Evolutionary conservation across 2,113 vertebrate genomes (phyloP).

Genomic region (Rissa tridactyla): DNA sequence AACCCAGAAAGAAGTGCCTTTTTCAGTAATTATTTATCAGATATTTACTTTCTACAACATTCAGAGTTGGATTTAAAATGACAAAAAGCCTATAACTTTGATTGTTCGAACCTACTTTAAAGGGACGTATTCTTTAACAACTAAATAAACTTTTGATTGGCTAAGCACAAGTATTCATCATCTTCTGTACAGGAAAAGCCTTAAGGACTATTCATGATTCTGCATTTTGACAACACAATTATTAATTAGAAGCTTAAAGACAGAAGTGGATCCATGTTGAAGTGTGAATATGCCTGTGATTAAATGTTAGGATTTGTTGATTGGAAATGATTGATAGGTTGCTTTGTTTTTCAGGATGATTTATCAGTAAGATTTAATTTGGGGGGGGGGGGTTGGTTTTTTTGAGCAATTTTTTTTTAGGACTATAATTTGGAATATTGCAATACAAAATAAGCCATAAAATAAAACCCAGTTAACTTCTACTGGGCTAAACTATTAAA

Average conservation of each 20-base stretch:
- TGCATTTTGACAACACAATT: slow-evolving; percentile 48
- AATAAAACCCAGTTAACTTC: neutral
- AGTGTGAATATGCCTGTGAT: slow-evolving; percentile 28
- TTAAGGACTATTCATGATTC: slow-evolving; percentile 18
- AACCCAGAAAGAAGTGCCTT: neutral
- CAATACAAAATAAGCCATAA: neutral
- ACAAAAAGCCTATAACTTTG: neutral
- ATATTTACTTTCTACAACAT: neutral
- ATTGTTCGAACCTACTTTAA: neutral
- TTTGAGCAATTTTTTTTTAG: neutral
- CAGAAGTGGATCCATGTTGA: slow-evolving; percentile 38
- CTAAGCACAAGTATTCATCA: slow-evolving; percentile 1
- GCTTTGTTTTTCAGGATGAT: neutral
- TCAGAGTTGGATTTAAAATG: neutral
- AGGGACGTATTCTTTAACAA: neutral
- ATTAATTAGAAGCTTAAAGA: slow-evolving; percentile 51
- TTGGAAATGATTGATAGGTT: slow-evolving; percentile 38
- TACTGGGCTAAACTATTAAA: neutral
- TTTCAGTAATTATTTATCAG: neutral
- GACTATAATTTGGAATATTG: neutral
- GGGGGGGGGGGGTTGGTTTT: neutral
- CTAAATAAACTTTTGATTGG: neutral
- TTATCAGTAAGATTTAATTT: slow-evolving; percentile 1
- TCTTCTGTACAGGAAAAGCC: slow-evolving; percentile 13
- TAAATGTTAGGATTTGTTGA: slow-evolving; percentile 54